Conservation (phyloP, 2,113 vertebrate species). For the Circaetus gallicus region DNA sequence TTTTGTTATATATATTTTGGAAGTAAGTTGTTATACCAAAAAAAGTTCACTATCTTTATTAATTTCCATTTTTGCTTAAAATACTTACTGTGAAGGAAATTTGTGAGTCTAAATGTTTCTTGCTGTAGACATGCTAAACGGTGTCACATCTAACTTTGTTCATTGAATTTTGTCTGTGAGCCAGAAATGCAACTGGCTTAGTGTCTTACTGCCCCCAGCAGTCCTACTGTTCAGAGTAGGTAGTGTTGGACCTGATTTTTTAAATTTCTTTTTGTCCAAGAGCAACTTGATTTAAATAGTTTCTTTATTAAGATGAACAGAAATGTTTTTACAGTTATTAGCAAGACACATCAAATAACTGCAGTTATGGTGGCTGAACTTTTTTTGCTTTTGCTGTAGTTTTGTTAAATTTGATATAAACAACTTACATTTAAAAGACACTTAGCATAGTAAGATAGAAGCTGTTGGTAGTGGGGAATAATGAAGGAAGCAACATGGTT, state of each 20-base stretch:
- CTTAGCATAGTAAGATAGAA: neutral
- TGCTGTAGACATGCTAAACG: neutral
- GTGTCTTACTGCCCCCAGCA: neutral
- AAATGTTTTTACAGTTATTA: neutral
- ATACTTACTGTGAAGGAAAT: neutral
- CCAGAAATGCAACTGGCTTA: neutral
- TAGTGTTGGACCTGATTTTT: neutral
- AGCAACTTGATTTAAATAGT: neutral
- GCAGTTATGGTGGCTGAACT: neutral
- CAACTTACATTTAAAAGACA: neutral
- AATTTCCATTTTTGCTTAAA: neutral
- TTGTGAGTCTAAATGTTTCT: neutral
- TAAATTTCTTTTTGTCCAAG: neutral
- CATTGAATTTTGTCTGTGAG: neutral
- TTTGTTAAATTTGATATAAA: neutral
- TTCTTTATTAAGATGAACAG: neutral
- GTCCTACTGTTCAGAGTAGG: neutral
- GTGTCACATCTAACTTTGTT: neutral
- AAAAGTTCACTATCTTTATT: neutral
- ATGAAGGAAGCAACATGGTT: neutral
- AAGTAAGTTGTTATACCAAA: neutral
- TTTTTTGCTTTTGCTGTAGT: neutral
- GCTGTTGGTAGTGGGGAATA: neutral
- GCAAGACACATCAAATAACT: neutral
- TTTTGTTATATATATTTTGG: neutral